These are phyloP conservation scores for Acanthornis magna DNA, from an alignment of 2,797 vertebrate species.

Conservation along the genomic window DNA sequence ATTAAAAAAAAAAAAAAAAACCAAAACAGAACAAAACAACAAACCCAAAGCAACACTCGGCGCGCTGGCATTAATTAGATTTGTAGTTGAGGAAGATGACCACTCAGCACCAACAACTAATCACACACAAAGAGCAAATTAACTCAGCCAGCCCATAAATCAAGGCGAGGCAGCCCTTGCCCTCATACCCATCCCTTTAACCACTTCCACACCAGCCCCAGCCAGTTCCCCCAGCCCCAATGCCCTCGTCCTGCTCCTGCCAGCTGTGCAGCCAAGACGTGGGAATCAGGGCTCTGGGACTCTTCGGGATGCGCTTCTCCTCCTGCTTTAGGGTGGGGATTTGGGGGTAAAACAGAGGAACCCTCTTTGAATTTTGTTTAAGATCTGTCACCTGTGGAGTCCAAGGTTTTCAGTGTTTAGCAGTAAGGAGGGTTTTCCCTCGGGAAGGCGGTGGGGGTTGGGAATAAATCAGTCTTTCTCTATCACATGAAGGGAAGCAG, in stretches of 20 bases:
- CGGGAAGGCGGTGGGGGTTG: accelerated
- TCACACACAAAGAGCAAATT: slow-evolving; percentile 22
- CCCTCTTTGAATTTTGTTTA: background rate
- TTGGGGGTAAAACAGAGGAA: accelerated
- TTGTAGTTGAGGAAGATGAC: slow-evolving; percentile 32
- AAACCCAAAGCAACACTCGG: background rate
- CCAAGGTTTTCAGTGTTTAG: accelerated
- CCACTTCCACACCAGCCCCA: background rate
- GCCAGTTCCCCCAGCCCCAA: background rate
- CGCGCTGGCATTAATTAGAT: background rate
- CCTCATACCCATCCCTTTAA: background rate
- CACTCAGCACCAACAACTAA: slow-evolving; percentile 31
- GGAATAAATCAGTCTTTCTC: background rate
- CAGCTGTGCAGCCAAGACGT: background rate
- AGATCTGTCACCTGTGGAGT: background rate
- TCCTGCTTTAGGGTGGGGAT: background rate
- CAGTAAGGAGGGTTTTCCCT: background rate
- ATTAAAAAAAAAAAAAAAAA: accelerated
- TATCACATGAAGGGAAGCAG: background rate
- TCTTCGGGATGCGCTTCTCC: background rate
- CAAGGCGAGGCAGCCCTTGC: background rate
- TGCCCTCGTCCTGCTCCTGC: background rate
- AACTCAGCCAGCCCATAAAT: slow-evolving; percentile 33
- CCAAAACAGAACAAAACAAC: background rate
- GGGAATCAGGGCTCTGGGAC: accelerated